Evolutionary conservation across 2,888 invertebrate species (phyloP), one percentile per base, ranked within the genome.

Genomic region (Bombylius major): DNA sequence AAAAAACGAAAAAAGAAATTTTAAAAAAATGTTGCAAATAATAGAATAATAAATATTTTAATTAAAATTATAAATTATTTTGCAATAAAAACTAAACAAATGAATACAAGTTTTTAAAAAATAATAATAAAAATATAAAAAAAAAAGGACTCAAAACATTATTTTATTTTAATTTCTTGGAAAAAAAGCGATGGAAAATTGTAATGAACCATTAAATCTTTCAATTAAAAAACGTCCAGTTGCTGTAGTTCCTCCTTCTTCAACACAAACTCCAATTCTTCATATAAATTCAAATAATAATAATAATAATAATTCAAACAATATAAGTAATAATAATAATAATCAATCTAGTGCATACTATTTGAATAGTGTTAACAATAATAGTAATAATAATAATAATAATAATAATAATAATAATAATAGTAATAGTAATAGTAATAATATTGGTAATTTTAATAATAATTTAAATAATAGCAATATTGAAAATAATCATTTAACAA

Each of bases 161-260:
- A 49, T 55, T 56, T 56, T 47, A 51, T 51, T 47, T 47, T 47
- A 11, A 7, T 45, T 52, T 32, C 8, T 13, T 23, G 12, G 13
- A 12, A 42, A 7, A 36, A 54, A 49, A 56, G 52, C 62, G 60
- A 64, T 65, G 65, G 65, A 65, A 62, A 60, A 63, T 61, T 63
- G 60, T 58, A 65, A 64, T 58, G 77, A 77, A 63, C 77, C 77
- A 44, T 65, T 77, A 62, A 77, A 77, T 69, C 67, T 77, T 62
- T 76, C 76, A 57, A 68, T 76, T 60, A 77, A 77, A 66, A 73
- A 75, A 67, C 69, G 69, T 60, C 78, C 78, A 51, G 76, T 79
- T 55, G 79, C 78, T 50, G 76, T 79, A 56, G 78, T 79, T 47
- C 76, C 78, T 23, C 79, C 79, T 44, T 78, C 75, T 13, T 68